Conservation (phyloP, 2,888 invertebrate genomes). For the Eledone cirrhosa region DNA sequence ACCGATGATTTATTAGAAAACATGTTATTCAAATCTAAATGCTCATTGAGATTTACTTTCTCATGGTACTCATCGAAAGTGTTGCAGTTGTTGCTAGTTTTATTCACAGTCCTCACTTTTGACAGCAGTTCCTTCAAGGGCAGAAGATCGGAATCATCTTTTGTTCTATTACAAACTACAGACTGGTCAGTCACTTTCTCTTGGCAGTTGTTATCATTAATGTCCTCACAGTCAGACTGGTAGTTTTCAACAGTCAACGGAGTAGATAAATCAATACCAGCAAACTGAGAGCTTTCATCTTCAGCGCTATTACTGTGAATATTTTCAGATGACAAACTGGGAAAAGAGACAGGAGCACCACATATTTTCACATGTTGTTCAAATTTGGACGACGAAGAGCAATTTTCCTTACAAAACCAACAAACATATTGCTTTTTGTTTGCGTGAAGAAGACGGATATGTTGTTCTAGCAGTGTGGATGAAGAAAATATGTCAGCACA, state of each 20-base stretch:
- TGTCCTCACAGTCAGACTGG: background rate
- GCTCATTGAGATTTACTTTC: too few species aligned
- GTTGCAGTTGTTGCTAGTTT: too few species aligned
- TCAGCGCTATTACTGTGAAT: background rate
- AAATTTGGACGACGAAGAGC: background rate
- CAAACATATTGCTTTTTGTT: conserved; percentile 6
- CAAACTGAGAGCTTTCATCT: background rate
- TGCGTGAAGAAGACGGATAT: background rate
- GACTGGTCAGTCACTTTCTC: too few species aligned
- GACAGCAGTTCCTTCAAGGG: too few species aligned
- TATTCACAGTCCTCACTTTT: too few species aligned
- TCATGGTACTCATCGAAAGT: too few species aligned
- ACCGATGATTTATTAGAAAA: too few species aligned
- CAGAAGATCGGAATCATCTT: too few species aligned
- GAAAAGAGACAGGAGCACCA: background rate
- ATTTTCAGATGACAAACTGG: background rate
- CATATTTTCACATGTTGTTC: conserved; percentile 17
- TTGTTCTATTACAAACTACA: too few species aligned
- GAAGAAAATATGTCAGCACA: background rate
- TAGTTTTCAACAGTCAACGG: background rate
- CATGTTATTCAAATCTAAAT: too few species aligned
- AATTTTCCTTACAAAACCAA: conserved; percentile 20
- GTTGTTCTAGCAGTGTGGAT: background rate
- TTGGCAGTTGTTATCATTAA: too few species aligned
- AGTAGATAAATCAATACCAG: background rate